Conservation (phyloP, 2,888 invertebrate genomes). For the Leptinotarsa peninsularis region DNA sequence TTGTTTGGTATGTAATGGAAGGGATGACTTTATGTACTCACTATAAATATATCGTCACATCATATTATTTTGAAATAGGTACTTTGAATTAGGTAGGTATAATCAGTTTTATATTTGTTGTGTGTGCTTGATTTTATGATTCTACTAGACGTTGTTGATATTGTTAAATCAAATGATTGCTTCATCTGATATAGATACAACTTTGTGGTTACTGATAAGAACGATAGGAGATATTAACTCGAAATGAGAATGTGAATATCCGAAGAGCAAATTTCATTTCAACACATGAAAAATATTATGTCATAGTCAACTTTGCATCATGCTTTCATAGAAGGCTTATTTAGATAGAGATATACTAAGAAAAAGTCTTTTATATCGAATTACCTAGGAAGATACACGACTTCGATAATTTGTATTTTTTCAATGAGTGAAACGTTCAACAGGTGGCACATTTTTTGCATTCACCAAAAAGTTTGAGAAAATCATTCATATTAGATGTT, state of each 20-base stretch:
- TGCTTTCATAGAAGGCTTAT: background rate
- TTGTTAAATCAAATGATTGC: background rate
- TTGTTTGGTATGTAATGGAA: too few relatives aligned
- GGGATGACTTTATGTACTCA: too few relatives aligned
- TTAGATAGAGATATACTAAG: background rate
- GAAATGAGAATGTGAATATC: background rate
- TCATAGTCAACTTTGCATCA: slow-evolving; percentile 9
- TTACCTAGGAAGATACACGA: too few relatives aligned
- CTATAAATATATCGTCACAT: too few relatives aligned
- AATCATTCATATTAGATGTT: too few relatives aligned
- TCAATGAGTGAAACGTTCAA: too few relatives aligned
- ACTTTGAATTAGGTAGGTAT: too few relatives aligned
- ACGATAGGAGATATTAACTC: background rate
- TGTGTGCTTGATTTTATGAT: slow-evolving; percentile 1
- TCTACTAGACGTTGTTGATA: background rate
- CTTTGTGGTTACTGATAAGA: slow-evolving; percentile 7
- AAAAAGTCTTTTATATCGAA: background rate
- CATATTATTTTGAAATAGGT: too few relatives aligned
- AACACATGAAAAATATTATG: background rate
- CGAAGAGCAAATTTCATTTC: slow-evolving; percentile 11
- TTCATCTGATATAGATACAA: background rate
- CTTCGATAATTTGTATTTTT: too few relatives aligned
- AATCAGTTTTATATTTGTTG: background rate
- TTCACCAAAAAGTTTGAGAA: too few relatives aligned
- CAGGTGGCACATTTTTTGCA: too few relatives aligned